Percentiles rank a stretch among this genome's conserved stretches.
These are phyloP conservation scores for Leuciscus waleckii DNA, from an alignment of 2,797 vertebrate genomes.

Conservation along the genomic window DNA sequence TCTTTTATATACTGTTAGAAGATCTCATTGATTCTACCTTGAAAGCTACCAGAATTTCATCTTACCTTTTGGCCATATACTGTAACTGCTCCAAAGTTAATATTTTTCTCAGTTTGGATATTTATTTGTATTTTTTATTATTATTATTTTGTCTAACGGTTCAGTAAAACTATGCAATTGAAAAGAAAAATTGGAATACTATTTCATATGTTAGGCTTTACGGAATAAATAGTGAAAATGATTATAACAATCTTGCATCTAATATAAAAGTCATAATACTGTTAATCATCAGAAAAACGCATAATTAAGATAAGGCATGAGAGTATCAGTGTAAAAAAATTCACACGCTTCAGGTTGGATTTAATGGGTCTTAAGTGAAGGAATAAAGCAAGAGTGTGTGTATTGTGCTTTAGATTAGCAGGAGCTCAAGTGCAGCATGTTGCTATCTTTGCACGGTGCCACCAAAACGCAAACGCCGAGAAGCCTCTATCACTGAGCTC, in stretches of 20 bases:
- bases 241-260: neutral
- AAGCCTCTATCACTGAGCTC: slow-evolving; percentile 7
- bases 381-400: slow-evolving; percentile 17
- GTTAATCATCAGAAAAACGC: neutral
- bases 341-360: slow-evolving; percentile 6
- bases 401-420: slow-evolving; percentile 4
- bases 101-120: no score
- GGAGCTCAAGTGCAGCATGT: neutral
- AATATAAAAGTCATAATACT: neutral
- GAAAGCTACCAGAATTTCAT: no score
- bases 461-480: neutral
- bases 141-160: neutral
- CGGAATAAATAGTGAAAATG: neutral
- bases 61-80: no score
- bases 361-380: slow-evolving; percentile 26
- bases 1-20: neutral
- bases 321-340: slow-evolving; percentile 14
- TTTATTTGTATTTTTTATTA: no score
- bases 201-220: neutral
- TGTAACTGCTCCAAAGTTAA: neutral
- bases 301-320: neutral
- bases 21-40: neutral
- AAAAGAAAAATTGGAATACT: no score
- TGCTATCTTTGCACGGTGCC: slow-evolving; percentile 13
- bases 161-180: neutral